Evolutionary conservation across 1,140 invertebrate genomes (phyloP).

Genomic region (Pseudomyrmex flavicornis): DNA sequence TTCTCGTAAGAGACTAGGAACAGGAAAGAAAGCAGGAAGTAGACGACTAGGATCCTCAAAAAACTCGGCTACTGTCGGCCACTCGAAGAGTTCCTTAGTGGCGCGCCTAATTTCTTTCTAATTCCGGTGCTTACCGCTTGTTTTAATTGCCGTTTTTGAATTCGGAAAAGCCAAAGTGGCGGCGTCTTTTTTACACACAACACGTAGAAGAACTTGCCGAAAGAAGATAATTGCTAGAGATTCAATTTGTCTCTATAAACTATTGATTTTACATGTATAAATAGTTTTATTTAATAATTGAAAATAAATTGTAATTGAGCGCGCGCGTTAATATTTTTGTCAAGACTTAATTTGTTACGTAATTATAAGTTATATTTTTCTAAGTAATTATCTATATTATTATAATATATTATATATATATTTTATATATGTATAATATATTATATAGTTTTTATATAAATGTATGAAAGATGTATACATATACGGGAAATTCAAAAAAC

Average conservation of each 20-base stretch:
- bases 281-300: not conserved
- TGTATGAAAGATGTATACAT: no score
- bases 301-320: not conserved
- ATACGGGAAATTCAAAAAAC: no score
- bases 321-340: no score
- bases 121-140: constrained; percentile 62
- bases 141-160: constrained; percentile 47
- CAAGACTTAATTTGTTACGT: no score
- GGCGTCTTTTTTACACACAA: not conserved
- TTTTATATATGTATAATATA: not conserved
- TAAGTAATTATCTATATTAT: no score
- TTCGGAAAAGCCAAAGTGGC: constrained; percentile 12
- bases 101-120: constrained; percentile 73
- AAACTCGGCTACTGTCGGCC: constrained; percentile 38
- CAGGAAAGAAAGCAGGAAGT: constrained; percentile 49
- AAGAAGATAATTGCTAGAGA: not conserved
- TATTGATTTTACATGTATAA: not conserved
- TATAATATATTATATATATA: not conserved
- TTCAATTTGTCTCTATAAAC: not conserved
- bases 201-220: not conserved
- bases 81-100: constrained; percentile 52
- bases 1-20: not conserved
- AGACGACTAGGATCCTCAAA: constrained; percentile 7
- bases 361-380: no score
- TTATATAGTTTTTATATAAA: not conserved